Evolutionary conservation across 2,888 invertebrate species (phyloP).

Genomic region (Aelia acuminata): DNA sequence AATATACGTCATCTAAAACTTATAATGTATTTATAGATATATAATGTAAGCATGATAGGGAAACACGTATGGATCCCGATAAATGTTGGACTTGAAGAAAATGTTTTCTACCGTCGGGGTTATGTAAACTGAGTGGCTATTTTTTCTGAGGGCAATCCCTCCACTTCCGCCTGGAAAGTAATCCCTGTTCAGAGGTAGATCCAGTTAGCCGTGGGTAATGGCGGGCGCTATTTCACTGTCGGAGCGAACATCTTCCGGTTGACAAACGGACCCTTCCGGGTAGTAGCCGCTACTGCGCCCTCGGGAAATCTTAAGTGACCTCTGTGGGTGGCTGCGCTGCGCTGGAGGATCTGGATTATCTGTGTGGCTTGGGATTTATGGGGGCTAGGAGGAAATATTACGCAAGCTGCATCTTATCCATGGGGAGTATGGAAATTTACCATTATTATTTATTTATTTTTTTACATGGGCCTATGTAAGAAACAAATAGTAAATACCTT

Average conservation of each 20-base stretch:
- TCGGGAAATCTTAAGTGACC: conserved; percentile 53
- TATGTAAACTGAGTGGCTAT: neutral
- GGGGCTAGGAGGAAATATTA: neutral
- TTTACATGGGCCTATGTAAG: neutral
- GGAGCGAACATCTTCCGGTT: conserved; percentile 1
- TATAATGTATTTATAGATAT: no score
- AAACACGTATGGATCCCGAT: no score
- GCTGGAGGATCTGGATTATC: neutral
- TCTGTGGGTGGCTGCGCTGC: no score
- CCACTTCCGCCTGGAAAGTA: neutral
- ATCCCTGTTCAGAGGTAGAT: neutral
- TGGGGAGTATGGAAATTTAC: no score
- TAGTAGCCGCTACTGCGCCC: neutral
- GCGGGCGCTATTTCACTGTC: conserved; percentile 45
- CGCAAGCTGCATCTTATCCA: neutral
- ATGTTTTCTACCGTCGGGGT: neutral
- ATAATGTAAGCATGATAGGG: no score
- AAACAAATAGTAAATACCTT: no score
- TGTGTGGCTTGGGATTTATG: neutral
- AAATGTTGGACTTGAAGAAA: neutral
- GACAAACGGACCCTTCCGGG: conserved; percentile 34
- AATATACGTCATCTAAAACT: no score
- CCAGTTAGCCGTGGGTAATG: conserved; percentile 25
- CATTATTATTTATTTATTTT: neutral
- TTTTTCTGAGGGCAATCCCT: neutral